Evolutionary conservation across 2,113 vertebrate genomes (phyloP).

Genomic region (Pipa parva): DNA sequence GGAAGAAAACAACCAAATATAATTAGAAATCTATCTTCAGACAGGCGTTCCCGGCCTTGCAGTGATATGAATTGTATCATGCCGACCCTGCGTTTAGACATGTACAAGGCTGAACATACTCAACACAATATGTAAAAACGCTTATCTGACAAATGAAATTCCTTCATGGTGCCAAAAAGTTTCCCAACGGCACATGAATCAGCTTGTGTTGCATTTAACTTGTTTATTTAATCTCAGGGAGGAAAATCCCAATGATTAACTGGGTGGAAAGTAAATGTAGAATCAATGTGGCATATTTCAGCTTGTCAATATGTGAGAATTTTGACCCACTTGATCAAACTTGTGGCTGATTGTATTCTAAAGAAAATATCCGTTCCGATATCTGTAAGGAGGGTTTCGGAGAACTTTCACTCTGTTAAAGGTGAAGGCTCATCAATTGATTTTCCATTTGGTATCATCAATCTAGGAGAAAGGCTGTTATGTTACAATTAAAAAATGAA

Average conservation of each 20-base stretch:
- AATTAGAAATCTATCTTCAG: slow-evolving; percentile 10
- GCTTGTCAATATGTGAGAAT: not conserved
- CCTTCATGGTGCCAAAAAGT: slow-evolving; percentile 28
- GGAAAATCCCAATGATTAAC: slow-evolving; percentile 38
- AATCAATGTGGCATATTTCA: slow-evolving; percentile 27
- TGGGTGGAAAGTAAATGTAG: slow-evolving; percentile 29
- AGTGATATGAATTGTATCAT: not conserved
- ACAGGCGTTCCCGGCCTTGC: not conserved
- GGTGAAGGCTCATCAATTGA: no score
- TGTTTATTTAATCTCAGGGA: slow-evolving; percentile 41
- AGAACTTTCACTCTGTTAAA: no score
- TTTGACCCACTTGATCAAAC: slow-evolving; percentile 9
- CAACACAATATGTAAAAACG: slow-evolving; percentile 23
- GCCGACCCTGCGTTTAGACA: slow-evolving; percentile 1
- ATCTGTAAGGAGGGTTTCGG: no score
- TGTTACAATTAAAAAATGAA: no score
- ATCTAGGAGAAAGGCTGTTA: no score
- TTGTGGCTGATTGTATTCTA: not conserved
- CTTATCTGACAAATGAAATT: slow-evolving; percentile 39
- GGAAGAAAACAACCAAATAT: not conserved
- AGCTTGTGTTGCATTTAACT: slow-evolving; percentile 28
- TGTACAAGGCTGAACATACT: slow-evolving; percentile 19
- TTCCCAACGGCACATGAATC: slow-evolving; percentile 38
- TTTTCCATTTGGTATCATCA: no score
- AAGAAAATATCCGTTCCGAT: no score